Evolutionary conservation across 2,797 vertebrate genomes (phyloP).

Genomic region (Varecia variegata): DNA sequence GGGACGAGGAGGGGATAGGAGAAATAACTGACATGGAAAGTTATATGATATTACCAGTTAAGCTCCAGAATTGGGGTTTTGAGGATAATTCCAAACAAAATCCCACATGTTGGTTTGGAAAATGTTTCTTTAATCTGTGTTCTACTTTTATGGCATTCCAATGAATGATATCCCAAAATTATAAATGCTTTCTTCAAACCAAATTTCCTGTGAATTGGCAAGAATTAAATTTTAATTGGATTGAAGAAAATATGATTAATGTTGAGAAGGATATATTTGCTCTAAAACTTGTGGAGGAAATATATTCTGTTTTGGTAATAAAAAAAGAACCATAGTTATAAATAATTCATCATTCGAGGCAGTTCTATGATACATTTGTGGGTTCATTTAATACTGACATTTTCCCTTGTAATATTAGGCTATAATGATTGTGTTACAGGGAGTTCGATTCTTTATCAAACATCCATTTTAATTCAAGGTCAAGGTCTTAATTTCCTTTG

Average conservation of each 20-base stretch:
- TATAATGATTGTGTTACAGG: background rate
- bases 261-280: constrained; percentile 60
- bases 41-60: constrained; percentile 64
- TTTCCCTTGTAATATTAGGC: background rate
- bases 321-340: background rate
- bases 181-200: constrained; percentile 50
- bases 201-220: constrained; percentile 63
- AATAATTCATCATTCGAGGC: background rate
- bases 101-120: constrained; percentile 75
- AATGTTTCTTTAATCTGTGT: constrained; percentile 61
- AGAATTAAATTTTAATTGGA: constrained; percentile 33
- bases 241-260: constrained; percentile 58
- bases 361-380: background rate
- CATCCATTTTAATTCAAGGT: background rate
- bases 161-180: constrained; percentile 39
- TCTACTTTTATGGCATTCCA: constrained; percentile 56
- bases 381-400: constrained; percentile 38
- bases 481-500: background rate
- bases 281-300: constrained; percentile 54
- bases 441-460: constrained; percentile 6
- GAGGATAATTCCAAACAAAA: constrained; percentile 72
- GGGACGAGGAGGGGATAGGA: background rate
- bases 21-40: constrained; percentile 32
- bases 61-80: constrained; percentile 68
- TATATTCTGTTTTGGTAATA: constrained; percentile 37